Percentiles rank a stretch among this genome's conserved stretches.
These are phyloP conservation scores for Ganaspis sp. DNA, from an alignment of 1,140 invertebrate species.

Conservation along the genomic window DNA sequence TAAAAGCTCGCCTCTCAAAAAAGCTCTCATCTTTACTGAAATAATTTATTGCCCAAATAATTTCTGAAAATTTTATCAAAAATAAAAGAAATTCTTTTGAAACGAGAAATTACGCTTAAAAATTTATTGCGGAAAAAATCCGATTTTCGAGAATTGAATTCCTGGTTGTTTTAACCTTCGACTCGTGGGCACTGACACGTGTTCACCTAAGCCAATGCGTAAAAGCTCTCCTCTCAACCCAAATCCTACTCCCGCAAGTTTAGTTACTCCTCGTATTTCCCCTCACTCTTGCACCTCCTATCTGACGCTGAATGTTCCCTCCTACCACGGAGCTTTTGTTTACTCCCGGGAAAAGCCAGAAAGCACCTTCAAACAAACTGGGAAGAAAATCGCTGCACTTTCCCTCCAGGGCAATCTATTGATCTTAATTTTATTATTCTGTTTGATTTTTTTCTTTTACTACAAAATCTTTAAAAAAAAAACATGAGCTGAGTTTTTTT, in stretches of 20 bases:
- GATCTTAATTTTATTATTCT: constrained; percentile 11
- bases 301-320: neutral
- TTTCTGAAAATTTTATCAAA: no score
- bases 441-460: neutral
- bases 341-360: constrained; percentile 4
- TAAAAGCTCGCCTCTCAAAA: no score
- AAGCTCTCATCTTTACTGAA: no score
- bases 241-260: constrained; percentile 2
- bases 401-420: constrained; percentile 6
- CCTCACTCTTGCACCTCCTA: neutral
- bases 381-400: neutral
- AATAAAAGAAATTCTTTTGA: no score
- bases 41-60: no score
- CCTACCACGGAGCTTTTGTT: neutral
- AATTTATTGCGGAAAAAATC: neutral
- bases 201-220: constrained; percentile 24
- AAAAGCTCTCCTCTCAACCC: constrained; percentile 2
- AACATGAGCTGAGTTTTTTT: no score
- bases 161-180: constrained; percentile 5
- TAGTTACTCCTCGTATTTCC: neutral
- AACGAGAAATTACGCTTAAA: no score
- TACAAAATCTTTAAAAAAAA: no score
- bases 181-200: constrained; percentile 21
- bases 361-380: neutral
- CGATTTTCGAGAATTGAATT: neutral